Conservation (phyloP, 2,113 vertebrate genomes). For the Petrocephalus zakoni region DNA sequence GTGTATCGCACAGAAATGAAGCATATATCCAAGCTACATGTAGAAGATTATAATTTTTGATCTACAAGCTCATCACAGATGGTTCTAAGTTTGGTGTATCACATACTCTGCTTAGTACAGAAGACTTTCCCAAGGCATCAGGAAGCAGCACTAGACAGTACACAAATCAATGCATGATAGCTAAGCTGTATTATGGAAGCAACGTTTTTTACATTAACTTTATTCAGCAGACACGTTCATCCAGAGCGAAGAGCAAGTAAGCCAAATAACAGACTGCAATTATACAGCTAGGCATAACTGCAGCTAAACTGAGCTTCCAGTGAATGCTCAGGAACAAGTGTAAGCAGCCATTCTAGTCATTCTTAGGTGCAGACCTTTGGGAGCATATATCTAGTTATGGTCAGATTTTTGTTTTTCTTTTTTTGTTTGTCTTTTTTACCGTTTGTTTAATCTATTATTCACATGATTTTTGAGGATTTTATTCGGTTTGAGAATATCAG, state of each 20-base stretch:
- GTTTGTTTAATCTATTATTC: background rate
- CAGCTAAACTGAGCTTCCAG: background rate
- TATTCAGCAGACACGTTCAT: too few species aligned
- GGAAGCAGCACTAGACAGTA: too few species aligned
- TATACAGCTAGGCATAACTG: background rate
- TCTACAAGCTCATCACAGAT: background rate
- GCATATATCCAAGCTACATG: background rate
- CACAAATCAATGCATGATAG: too few species aligned
- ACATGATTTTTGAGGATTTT: constrained; percentile 10
- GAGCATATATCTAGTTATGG: background rate
- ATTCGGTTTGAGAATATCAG: background rate
- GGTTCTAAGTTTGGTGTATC: too few species aligned
- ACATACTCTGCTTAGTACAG: too few species aligned
- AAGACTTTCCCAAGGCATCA: too few species aligned
- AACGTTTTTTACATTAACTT: too few species aligned
- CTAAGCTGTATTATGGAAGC: too few species aligned
- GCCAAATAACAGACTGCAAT: background rate
- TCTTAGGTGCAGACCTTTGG: background rate
- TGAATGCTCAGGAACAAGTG: background rate
- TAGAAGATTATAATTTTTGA: background rate
- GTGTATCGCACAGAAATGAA: background rate
- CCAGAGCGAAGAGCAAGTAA: too few species aligned
- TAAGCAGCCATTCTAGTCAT: background rate
- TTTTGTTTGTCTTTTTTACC: background rate
- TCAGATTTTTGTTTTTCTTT: background rate